phyloP scores from a whole-genome alignment of 1,140 invertebrate genomes.

The Papilio polytes region DNA sequence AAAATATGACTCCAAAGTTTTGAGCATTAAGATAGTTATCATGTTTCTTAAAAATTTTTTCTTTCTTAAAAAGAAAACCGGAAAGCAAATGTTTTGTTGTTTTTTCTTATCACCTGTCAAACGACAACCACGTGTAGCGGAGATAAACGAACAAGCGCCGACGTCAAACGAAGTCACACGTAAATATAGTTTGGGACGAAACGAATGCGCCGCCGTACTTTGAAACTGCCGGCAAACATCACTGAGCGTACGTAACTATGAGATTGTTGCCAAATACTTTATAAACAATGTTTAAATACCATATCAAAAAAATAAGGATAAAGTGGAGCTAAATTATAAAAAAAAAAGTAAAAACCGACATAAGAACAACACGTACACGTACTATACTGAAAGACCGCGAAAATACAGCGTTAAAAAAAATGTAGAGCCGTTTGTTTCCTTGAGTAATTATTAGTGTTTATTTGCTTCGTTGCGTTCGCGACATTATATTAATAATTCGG shows the following conservation, averaged over 20 bases:
- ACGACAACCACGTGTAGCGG: constrained; percentile 67
- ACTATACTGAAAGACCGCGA: constrained; percentile 1
- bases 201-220: constrained; percentile 40
- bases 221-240: constrained; percentile 33
- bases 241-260: constrained; percentile 18
- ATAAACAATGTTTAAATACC: constrained; percentile 24
- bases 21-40: neutral
- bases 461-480: constrained; percentile 19
- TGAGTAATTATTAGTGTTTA: constrained; percentile 4
- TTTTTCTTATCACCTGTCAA: constrained; percentile 60
- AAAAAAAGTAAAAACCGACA: neutral
- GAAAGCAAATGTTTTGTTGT: constrained; percentile 44
- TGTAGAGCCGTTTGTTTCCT: neutral
- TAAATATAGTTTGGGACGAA: constrained; percentile 73
- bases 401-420: neutral
- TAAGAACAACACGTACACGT: neutral
- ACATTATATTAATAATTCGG: constrained; percentile 49
- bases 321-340: neutral
- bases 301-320: neutral
- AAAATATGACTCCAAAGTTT: neutral
- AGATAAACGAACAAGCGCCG: constrained; percentile 58
- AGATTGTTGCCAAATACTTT: constrained; percentile 39
- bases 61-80: constrained; percentile 29
- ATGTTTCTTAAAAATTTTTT: constrained; percentile 27
- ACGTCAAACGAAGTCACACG: constrained; percentile 60